Evolutionary conservation across 1,140 invertebrate genomes (phyloP).

Genomic region (Rhyacophila brunnea): DNA sequence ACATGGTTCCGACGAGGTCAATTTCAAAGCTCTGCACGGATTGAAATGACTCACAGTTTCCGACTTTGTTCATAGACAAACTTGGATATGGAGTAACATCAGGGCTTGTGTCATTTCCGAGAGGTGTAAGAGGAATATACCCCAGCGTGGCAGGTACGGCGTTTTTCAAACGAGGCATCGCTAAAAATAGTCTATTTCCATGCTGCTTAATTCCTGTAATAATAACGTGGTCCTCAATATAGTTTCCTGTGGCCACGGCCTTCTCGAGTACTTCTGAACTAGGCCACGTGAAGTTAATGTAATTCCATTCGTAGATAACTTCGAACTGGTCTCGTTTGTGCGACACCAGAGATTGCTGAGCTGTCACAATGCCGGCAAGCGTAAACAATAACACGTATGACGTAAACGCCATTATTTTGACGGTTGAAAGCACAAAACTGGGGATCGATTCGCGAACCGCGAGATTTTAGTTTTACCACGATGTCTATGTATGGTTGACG

Average conservation of each 20-base stretch:
- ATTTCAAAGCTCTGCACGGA: slow-evolving; percentile 60
- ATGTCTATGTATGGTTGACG: no score
- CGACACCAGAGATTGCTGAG: no score
- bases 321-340: no score
- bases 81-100: slow-evolving; percentile 50
- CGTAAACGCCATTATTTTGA: no score
- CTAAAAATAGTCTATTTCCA: slow-evolving; percentile 43
- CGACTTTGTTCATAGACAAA: slow-evolving; percentile 57
- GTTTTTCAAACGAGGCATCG: slow-evolving; percentile 43
- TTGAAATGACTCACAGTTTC: slow-evolving; percentile 53
- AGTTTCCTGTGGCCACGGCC: slow-evolving; percentile 32
- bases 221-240: slow-evolving; percentile 45
- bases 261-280: no score
- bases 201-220: slow-evolving; percentile 47
- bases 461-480: no score
- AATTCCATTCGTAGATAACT: no score
- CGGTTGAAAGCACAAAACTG: no score
- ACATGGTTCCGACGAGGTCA: slow-evolving; percentile 57
- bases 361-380: no score
- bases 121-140: slow-evolving; percentile 17
- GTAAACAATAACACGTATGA: no score
- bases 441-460: no score
- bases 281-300: no score
- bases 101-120: not conserved
- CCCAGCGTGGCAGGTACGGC: slow-evolving; percentile 50